phyloP scores from a whole-genome alignment of 2,113 vertebrate species.

The Apteryx mantelli region DNA sequence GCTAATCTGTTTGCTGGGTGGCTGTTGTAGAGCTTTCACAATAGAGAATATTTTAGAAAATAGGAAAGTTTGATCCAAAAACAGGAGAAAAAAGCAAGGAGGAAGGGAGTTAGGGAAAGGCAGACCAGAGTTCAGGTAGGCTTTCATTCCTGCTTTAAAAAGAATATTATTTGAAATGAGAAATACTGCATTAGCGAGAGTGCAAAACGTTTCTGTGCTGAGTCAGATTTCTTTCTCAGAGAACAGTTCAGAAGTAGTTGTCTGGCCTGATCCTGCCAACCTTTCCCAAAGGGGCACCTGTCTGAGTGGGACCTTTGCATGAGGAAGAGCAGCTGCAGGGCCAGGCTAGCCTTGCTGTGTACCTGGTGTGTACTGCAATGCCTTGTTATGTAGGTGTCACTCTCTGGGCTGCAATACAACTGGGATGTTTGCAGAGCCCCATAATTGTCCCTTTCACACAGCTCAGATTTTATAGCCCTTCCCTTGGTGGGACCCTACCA shows the following conservation, averaged over 20 bases:
- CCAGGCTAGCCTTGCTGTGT: fast-evolving
- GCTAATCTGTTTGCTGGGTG: background rate
- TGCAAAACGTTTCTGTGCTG: background rate
- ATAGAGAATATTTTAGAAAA: background rate
- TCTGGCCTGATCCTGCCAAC: background rate
- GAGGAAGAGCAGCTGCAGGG: background rate
- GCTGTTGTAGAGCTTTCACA: background rate
- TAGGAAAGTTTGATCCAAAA: background rate
- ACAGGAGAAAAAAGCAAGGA: background rate
- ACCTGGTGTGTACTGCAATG: background rate
- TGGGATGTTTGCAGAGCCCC: background rate
- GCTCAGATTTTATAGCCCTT: background rate
- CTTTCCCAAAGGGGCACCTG: background rate
- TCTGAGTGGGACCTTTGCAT: background rate
- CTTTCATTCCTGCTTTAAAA: background rate
- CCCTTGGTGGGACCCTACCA: fast-evolving
- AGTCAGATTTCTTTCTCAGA: background rate
- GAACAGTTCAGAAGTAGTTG: background rate
- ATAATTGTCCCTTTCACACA: background rate
- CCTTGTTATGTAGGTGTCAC: fast-evolving
- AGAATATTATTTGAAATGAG: background rate
- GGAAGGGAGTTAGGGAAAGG: background rate
- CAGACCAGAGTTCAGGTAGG: background rate
- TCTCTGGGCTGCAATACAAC: background rate
- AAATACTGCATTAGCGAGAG: background rate